phyloP scores from a whole-genome alignment of 2,797 vertebrate genomes.

The Megalops cyprinoides region DNA sequence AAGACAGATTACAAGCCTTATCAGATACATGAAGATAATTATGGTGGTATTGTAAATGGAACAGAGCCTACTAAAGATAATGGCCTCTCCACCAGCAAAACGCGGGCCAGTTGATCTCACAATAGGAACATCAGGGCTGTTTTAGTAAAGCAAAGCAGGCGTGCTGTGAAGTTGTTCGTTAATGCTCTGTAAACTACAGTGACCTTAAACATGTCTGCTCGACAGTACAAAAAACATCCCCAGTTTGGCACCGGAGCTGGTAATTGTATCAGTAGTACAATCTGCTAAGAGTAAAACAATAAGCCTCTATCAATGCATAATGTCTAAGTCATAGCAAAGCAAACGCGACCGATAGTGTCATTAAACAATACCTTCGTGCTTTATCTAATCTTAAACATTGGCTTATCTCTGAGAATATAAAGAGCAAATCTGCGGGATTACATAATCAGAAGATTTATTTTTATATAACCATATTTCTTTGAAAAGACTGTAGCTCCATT shows the following conservation, averaged over 20 bases:
- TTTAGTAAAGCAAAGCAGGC: constrained; percentile 54
- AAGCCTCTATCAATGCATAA: neutral
- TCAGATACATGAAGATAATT: constrained; percentile 69
- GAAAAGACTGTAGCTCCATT: constrained; percentile 20
- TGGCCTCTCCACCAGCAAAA: constrained; percentile 54
- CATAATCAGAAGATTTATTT: constrained; percentile 45
- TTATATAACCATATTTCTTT: constrained; percentile 47
- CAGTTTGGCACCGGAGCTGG: neutral
- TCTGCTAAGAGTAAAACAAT: neutral
- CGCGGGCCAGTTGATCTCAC: constrained; percentile 54
- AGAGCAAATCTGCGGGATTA: constrained; percentile 35
- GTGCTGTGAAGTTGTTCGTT: constrained; percentile 34
- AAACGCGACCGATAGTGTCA: constrained; percentile 34
- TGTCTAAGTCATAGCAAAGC: neutral
- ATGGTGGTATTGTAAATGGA: constrained; percentile 64
- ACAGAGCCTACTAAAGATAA: constrained; percentile 58
- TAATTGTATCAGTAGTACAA: neutral
- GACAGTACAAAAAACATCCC: neutral
- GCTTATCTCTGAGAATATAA: constrained; percentile 27
- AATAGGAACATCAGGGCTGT: constrained; percentile 47
- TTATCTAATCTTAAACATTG: constrained; percentile 41
- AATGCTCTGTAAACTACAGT: neutral
- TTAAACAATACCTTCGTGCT: constrained; percentile 35
- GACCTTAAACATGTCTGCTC: neutral
- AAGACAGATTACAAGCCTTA: constrained; percentile 68